Base-by-base conservation (phyloP, 2,888 invertebrate genomes). In the Hirtodrosophila trivittata region DNA sequence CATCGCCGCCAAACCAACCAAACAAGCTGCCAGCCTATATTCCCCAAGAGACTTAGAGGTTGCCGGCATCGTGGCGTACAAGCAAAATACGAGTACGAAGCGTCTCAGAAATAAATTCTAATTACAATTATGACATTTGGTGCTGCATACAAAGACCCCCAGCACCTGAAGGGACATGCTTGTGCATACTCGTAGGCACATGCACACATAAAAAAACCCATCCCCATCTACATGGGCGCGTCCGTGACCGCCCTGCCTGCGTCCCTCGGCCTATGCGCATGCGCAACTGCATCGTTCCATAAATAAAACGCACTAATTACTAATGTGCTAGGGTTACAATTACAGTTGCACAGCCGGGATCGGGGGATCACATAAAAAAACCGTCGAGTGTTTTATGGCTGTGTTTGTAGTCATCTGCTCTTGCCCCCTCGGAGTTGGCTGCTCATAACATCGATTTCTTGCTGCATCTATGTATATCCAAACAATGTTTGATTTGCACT, bases 271-370 rank as follows among this genome's bases (percentile, higher is more conserved):
- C 25, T 4, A 25, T 21, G 49, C 84, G 82, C 82, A 72, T 66
- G 82, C 82, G 86, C 63, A 66, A 57, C 71, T 10, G 43, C 67
- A 26, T 16, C 38, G 69, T 62, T 69, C 68, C 70, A 75, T 83
- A 80, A 80, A 82, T 83, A 82, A 80, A 82, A 63, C 63, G 47
- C 65, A 76, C 80, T 83, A 82, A 82, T 82, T 86, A 82, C 81
- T 66, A 76, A 67, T 74, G 74, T 49, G 69, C 77, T 80, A 78
- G 80, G 86, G 83, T 83, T 78, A 83, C 86, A 75, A 41, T 66
- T 70, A 57, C 70, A 68, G 45, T 41, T 43, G 33, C 38, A 12
- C 16, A 26, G 25, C 16, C 47, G 18, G 18, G 58, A 52, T 50
- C 52, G 33, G 39, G 38, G 45, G 35, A 43, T 39, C 33, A 35